Evolutionary conservation across 2,113 vertebrate genomes (phyloP).

Genomic region (Perca flavescens): DNA sequence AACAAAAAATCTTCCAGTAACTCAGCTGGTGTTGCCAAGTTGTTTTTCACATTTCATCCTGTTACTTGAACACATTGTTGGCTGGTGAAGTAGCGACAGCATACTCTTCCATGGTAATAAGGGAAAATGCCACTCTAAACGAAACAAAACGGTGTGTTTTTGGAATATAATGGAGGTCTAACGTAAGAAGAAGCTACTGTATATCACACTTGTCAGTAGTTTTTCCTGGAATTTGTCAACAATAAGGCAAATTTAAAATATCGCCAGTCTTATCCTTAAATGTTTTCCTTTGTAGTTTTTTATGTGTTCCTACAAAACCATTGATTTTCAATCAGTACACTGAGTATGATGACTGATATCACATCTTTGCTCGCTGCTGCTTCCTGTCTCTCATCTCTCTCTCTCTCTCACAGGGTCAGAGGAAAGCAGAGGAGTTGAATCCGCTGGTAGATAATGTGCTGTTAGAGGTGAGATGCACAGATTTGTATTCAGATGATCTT

Average conservation of each 20-base stretch:
- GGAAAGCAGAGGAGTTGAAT: slow-evolving; percentile 94
- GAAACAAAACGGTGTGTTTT: neutral
- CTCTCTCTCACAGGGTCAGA: slow-evolving; percentile 84
- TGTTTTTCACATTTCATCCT: neutral
- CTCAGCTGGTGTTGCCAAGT: neutral
- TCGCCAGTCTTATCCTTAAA: neutral
- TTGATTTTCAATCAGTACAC: neutral
- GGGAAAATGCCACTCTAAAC: neutral
- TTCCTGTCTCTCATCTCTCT: neutral
- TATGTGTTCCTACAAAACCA: neutral
- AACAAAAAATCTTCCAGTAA: neutral
- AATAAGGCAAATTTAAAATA: neutral
- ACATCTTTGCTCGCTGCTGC: neutral
- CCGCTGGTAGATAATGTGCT: slow-evolving; percentile 89
- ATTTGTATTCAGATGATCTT: neutral
- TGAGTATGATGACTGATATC: neutral
- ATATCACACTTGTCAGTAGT: neutral
- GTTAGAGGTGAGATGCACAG: slow-evolving; percentile 88
- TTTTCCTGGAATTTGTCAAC: neutral
- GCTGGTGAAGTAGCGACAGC: neutral
- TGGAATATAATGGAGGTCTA: neutral
- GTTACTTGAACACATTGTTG: neutral
- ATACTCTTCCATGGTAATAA: neutral
- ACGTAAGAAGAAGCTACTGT: neutral
- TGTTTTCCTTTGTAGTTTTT: slow-evolving; percentile 3